Base-by-base conservation (phyloP, 2,888 invertebrate species). In the Oscheius sp. region DNA sequence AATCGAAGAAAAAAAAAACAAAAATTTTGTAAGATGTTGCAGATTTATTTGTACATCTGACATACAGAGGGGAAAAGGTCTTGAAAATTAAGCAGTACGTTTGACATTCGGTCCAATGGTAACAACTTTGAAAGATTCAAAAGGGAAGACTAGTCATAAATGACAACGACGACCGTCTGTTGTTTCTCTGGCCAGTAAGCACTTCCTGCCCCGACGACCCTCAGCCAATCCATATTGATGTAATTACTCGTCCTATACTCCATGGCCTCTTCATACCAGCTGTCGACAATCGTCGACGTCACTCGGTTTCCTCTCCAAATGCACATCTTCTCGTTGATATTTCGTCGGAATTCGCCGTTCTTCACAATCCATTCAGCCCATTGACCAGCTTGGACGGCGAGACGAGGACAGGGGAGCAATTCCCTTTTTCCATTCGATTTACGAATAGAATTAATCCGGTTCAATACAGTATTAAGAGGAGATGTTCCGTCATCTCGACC, bases 251-350 rank as follows among this genome's bases (percentile, higher is more conserved):
- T 70, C 38, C 72, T 68, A 33, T 56, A 76, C 38, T 74, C 74
- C 26, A 71, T 68, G 2, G 76, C 67, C 63, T 76, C 76, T 28
- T 76, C 72, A 63, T 72, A 76, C 76, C 76, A 76, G 20, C 54
- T 57, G 45, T 72, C 72, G 8, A 72, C 76, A 32, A 76, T 71
- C 0, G 67, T 56, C n/a, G 63, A 66, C 9, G 67, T 66, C 2
- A 76, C 72, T 4, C 68, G 64, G 12, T 54, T 41, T 1, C 76
- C 76, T 66, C 71, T 72, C 76, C 76, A 76, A 17, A 76, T 70
- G 44, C 70, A 72, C 76, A 76, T 76, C 49, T 65, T 65, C 38
- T 45, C 44, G 44, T 49, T 51, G 32, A 59, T 47, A 22, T 59
- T 59, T 45, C 57, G 32, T 57, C 67, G 30, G 51, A 76, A 74